Base-by-base conservation (phyloP, 2,113 vertebrate species). In the Glaucomys volans region DNA sequence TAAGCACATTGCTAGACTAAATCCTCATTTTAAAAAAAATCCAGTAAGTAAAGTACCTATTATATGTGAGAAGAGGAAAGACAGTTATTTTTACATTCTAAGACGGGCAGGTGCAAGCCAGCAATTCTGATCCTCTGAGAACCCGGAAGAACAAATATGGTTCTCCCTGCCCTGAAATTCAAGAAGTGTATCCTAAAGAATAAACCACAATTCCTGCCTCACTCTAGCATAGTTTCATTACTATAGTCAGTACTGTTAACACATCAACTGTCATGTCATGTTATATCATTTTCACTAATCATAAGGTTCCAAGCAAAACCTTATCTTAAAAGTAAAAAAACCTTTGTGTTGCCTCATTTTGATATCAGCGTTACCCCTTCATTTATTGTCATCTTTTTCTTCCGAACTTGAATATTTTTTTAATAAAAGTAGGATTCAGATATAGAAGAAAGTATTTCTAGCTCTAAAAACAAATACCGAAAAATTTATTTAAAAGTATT, bases 1-100 rank as follows among this genome's bases (percentile, higher is more conserved):
- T 54, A 37, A 94, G 59, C 17, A 59, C 40, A 83, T 87, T 69
- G 62, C 80, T 90, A 87, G 86, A 79, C 35, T 83, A 90, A 94
- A 82, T 3, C 44, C 4, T 82, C 17, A 94, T 66, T 72, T 2
- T n/a, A 52, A 44, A 50, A 37, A 95, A 91, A 83, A 71, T 18
- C 35, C 69, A 83, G 3, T 14, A 35, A 59, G 59, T 83, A 10
- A 91, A 91, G 77, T 74, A 80, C 28, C 20, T 90, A 37, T 35
- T 81, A 4, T 57, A 7, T 64, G 20, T 64, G 52, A 85, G 22
- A 94, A 52, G 17, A 72, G 28, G 75, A 22, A 72, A 80, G 74
- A 69, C 22, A 89, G 62, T 42, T 87, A 54, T 57, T 87, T 76
- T 82, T 50, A 67, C 54, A 89, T 67, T 85, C 52, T 26, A 69